Evolutionary conservation across 2,888 invertebrate genomes (phyloP), one percentile per base, ranked within the genome.

Genomic region (Imbricaverruca yamaguchii): DNA sequence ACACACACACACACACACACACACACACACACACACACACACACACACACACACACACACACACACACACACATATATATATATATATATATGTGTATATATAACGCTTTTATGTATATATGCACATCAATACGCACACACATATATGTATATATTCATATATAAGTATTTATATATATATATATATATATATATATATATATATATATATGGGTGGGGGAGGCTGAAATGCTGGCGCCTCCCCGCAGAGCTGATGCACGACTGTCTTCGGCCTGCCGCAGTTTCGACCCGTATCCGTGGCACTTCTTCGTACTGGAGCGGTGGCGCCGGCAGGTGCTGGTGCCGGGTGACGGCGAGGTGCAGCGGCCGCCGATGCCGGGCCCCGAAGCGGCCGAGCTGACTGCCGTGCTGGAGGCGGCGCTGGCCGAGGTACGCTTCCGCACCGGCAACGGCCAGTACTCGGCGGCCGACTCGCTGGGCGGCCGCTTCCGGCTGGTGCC

Each of bases 71-170:
- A n/a, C n/a, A n/a, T 61, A 10, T 61, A 61, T 10, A 10, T 61
- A 61, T 13, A 13, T 13, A 13, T 61, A 13, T 53, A 81, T 65
- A 67, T 80, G 25, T 61, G 7, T 69, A 13, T 80, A 55, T 81
- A 11, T 59, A 39, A 13, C 12, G 8, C 11, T 25, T 53, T n/a
- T 56, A 80, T 53, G 57, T 80, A 56, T 53, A 59, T 56, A 80
- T 39, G 57, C 56, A 80, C 23, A 80, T 80, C 7, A 13, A 56
- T 56, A 25, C 21, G 10, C 13, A 56, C n/a, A 80, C 56, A 59
- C 67, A 80, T 65, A 80, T 80, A 67, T 65, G 12, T 59, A 25
- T 80, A 80, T 80, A 80, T 80, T 63, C 63, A 63, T 59, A 80
- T 80, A 65, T 63, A 80, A 23, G 25, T 56, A 65, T 80, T 23